Evolutionary conservation across 1,140 invertebrate genomes (phyloP).

Genomic region (Metaphire vulgaris): DNA sequence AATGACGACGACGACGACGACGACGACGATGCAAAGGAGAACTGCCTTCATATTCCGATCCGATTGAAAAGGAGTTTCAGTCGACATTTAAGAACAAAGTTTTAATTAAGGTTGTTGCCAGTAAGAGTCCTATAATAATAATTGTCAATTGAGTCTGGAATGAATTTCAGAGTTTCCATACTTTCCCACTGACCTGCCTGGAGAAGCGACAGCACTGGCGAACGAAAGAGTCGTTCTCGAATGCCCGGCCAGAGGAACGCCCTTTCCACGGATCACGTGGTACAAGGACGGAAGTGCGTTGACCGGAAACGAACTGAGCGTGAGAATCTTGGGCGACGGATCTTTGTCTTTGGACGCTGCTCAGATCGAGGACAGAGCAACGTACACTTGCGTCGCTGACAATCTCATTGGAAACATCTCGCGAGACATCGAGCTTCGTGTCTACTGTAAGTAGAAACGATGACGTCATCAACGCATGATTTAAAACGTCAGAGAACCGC

Average conservation of each 20-base stretch:
- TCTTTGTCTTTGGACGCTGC: slow-evolving; percentile 31
- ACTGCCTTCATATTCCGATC: too few relatives aligned
- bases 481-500: too few relatives aligned
- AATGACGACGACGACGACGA: too few relatives aligned
- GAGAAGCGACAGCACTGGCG: slow-evolving; percentile 38
- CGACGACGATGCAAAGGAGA: too few relatives aligned
- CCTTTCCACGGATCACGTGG: slow-evolving; percentile 53
- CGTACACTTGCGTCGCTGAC: slow-evolving; percentile 55
- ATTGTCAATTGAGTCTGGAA: too few relatives aligned
- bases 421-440: slow-evolving; percentile 53
- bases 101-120: too few relatives aligned
- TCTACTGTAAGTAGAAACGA: slow-evolving; percentile 50
- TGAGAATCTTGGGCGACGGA: slow-evolving; percentile 15
- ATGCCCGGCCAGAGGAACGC: slow-evolving; percentile 53
- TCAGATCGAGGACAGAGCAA: slow-evolving; percentile 34
- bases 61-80: too few relatives aligned
- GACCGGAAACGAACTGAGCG: slow-evolving; percentile 24
- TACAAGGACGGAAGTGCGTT: slow-evolving; percentile 44
- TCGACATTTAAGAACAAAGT: too few relatives aligned
- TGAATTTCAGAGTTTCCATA: not conserved
- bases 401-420: slow-evolving; percentile 55
- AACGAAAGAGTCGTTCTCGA: slow-evolving; percentile 40
- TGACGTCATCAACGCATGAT: too few relatives aligned
- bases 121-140: too few relatives aligned
- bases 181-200: not conserved